Percentiles rank a stretch among this genome's conserved stretches.
Conservation (phyloP, 2,113 vertebrate genomes). For the Gila orcuttii region DNA sequence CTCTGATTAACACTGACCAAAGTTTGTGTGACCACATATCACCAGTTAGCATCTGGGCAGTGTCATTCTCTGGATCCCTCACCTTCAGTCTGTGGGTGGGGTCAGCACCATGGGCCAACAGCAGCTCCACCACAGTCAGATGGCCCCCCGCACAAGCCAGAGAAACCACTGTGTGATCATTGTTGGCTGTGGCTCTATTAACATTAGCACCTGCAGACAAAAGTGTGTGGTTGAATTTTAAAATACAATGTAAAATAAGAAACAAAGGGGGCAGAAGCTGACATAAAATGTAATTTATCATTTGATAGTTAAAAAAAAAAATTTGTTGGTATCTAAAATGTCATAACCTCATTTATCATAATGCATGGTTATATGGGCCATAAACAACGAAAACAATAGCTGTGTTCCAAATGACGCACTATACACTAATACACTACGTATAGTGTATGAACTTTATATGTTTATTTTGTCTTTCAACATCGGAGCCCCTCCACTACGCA, state of each 20-base stretch:
- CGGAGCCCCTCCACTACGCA: no score
- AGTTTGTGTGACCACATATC: neutral
- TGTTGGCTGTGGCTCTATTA: slow-evolving; percentile 96
- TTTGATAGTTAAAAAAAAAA: neutral
- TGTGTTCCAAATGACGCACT: no score
- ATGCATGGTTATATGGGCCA: no score
- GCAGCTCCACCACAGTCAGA: slow-evolving; percentile 94
- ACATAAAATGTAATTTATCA: neutral
- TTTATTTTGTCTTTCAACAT: no score
- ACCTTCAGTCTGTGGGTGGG: slow-evolving; percentile 99
- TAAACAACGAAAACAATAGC: no score
- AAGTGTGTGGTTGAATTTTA: neutral
- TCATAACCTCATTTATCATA: no score
- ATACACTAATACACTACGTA: no score
- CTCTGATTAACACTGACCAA: neutral
- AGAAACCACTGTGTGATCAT: slow-evolving; percentile 99
- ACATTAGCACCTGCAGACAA: slow-evolving; percentile 89
- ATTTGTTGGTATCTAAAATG: no score
- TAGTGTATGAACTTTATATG: no score
- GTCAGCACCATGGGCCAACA: slow-evolving; percentile 96
- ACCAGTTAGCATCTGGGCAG: neutral
- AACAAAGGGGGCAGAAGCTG: neutral
- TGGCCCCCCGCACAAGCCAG: slow-evolving; percentile 97
- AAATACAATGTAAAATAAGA: neutral
- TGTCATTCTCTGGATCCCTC: slow-evolving; percentile 44